Conservation (phyloP, 1,140 invertebrate species). For the Drosophila grimshawi region DNA sequence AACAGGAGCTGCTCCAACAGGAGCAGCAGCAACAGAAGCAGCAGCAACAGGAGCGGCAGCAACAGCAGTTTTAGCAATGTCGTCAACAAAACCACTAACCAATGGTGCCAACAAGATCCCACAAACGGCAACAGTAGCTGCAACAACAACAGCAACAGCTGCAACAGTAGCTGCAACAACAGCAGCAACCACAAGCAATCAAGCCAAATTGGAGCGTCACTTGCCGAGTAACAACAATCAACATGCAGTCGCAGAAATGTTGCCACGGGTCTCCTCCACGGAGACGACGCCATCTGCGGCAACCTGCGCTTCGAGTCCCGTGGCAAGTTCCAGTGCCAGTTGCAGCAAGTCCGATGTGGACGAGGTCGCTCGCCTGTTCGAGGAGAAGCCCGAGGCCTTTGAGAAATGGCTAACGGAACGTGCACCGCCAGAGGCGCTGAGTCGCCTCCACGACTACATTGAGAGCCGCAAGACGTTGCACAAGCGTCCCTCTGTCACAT, state of each 20-base stretch:
- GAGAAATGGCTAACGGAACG: constrained; percentile 91
- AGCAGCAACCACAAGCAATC: constrained; percentile 50
- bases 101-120: constrained; percentile 65
- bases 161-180: constrained; percentile 18
- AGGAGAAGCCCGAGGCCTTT: constrained; percentile 86
- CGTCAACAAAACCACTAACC: constrained; percentile 59
- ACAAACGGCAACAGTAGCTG: constrained; percentile 7
- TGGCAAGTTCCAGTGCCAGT: background rate
- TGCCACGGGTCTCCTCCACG: constrained; percentile 3
- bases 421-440: constrained; percentile 88
- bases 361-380: constrained; percentile 79
- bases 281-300: constrained; percentile 40
- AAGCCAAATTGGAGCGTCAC: constrained; percentile 55
- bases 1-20: background rate
- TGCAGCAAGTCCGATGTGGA: constrained; percentile 64
- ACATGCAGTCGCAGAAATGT: constrained; percentile 22
- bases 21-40: too few species aligned
- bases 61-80: background rate
- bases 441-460: constrained; percentile 85
- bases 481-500: constrained; percentile 92
- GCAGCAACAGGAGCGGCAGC: too few species aligned
- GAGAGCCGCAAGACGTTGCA: constrained; percentile 76
- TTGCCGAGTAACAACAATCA: constrained; percentile 70
- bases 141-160: constrained; percentile 27
- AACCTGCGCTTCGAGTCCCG: background rate